A percentile compares a stretch with the other conserved stretches of the same genome.
Evolutionary conservation across 1,140 invertebrate species (phyloP).

Genomic region (Trichomalopsis sarcophagae): DNA sequence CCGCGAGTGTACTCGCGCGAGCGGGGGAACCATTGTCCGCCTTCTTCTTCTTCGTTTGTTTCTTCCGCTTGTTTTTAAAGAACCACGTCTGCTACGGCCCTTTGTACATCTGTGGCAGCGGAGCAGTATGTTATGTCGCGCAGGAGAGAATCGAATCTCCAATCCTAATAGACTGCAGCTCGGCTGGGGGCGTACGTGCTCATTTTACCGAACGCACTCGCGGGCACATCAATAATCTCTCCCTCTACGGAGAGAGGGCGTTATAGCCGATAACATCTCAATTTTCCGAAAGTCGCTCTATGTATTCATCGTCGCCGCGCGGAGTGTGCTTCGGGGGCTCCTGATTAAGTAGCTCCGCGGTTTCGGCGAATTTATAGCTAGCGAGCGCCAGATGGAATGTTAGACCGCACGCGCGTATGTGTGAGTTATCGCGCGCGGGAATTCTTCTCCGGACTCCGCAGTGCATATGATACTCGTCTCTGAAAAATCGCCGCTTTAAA

Average conservation of each 20-base stretch:
- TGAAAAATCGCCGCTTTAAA: background rate
- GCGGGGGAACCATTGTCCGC: too few species aligned
- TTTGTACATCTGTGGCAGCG: background rate
- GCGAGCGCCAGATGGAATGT: background rate
- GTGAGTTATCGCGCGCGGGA: background rate
- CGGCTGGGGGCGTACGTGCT: constrained; percentile 27
- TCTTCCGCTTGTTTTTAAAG: background rate
- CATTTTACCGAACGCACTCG: constrained; percentile 38
- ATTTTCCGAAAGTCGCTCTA: constrained; percentile 30
- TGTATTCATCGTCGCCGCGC: constrained; percentile 7
- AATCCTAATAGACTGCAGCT: constrained; percentile 43
- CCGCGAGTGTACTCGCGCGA: background rate
- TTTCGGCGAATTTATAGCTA: background rate
- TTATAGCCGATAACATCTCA: constrained; percentile 41
- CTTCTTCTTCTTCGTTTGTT: background rate
- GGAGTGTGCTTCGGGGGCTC: background rate
- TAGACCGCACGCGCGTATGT: background rate
- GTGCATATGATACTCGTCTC: too few species aligned
- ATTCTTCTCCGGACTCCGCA: too few species aligned
- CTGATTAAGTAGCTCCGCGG: background rate
- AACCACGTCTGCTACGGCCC: background rate
- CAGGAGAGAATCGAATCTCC: constrained; percentile 42
- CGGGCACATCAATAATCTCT: constrained; percentile 38
- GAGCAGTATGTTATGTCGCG: background rate
- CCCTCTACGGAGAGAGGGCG: background rate